Percentiles rank a stretch among this genome's conserved stretches.
Evolutionary conservation across 2,113 vertebrate genomes (phyloP).

Genomic region (Phaetusa simplex): DNA sequence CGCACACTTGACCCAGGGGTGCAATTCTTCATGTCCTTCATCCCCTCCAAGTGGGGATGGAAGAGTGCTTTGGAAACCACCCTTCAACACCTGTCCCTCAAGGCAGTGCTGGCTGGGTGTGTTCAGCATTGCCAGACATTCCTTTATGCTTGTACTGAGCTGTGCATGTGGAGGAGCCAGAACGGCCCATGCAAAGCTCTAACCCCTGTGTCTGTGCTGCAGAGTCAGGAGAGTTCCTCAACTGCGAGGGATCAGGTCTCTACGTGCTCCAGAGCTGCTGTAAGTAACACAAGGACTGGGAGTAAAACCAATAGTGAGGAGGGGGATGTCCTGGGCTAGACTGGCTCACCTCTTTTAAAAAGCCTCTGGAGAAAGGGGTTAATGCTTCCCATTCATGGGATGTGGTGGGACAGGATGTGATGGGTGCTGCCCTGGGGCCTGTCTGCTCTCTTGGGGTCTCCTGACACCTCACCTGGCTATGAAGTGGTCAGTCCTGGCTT

Average conservation of each 20-base stretch:
- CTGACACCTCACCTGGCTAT: background rate
- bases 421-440: background rate
- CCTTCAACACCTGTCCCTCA: rapidly evolving
- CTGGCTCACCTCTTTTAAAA: background rate
- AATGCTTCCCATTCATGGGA: background rate
- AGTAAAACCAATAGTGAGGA: background rate
- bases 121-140: rapidly evolving
- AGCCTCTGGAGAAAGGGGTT: background rate
- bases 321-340: background rate
- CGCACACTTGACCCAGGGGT: background rate
- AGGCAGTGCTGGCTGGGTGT: background rate
- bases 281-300: constrained; percentile 72
- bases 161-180: background rate
- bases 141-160: rapidly evolving
- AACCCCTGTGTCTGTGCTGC: constrained; percentile 21
- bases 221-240: constrained; percentile 97
- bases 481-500: background rate
- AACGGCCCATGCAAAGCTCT: background rate
- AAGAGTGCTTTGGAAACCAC: background rate
- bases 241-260: constrained; percentile 98
- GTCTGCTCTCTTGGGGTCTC: background rate
- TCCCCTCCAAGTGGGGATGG: background rate
- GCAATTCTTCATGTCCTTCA: background rate
- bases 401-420: background rate
- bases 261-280: constrained; percentile 97